Percentiles rank a stretch among this genome's conserved stretches.
phyloP scores from a whole-genome alignment of 2,797 vertebrate species.

The Siniperca undulata region DNA sequence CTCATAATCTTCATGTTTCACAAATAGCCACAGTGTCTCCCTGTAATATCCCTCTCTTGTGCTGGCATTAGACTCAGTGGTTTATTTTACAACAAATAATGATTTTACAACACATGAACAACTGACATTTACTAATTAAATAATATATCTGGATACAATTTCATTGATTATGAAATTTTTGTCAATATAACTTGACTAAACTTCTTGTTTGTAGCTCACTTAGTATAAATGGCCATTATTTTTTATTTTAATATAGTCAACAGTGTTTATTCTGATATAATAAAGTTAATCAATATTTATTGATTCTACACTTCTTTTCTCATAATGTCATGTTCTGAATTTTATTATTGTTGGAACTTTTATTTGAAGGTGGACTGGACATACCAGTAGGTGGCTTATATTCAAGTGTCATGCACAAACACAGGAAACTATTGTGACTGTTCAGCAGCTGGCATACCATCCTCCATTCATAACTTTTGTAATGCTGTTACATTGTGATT shows the following conservation, averaged over 20 bases:
- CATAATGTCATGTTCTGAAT: background rate
- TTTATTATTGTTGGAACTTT: background rate
- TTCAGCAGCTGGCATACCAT: background rate
- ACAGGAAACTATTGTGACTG: background rate
- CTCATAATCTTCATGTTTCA: background rate
- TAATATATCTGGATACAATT: background rate
- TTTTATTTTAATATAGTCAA: background rate
- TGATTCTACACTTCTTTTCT: background rate
- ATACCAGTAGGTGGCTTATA: no score
- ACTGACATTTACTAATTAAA: background rate
- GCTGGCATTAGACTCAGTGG: background rate
- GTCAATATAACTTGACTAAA: background rate
- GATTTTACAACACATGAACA: background rate
- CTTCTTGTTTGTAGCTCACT: background rate
- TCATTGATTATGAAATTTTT: background rate
- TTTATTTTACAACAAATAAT: background rate
- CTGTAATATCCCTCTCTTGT: background rate
- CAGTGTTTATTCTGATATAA: background rate
- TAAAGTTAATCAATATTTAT: no score
- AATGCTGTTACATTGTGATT: background rate
- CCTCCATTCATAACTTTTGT: background rate
- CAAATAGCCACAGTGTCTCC: background rate
- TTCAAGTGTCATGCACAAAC: background rate
- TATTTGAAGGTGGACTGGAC: conserved; percentile 26
- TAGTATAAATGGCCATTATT: background rate